These are phyloP conservation scores for Venustaconcha ellipsiformis DNA, from an alignment of 1,140 invertebrate genomes.

Conservation along the genomic window DNA sequence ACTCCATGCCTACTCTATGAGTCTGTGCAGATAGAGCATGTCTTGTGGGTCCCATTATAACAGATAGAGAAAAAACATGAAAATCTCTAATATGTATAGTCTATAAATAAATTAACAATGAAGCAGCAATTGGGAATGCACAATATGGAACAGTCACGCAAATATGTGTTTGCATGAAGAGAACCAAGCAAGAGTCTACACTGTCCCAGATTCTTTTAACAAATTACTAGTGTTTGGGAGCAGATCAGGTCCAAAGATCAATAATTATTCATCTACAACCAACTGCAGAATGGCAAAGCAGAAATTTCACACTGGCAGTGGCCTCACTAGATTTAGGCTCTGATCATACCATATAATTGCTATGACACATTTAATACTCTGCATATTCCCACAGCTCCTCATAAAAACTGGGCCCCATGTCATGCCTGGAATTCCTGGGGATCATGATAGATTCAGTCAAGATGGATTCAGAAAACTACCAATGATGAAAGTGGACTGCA, in stretches of 20 bases:
- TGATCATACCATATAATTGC: slow-evolving; percentile 2
- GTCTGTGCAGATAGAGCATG: too few species aligned
- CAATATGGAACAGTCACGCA: too few species aligned
- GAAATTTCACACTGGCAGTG: slow-evolving; percentile 10
- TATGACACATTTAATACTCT: slow-evolving; percentile 1
- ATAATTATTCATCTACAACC: slow-evolving; percentile 4
- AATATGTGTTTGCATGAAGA: too few species aligned
- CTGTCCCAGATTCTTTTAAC: slow-evolving; percentile 11
- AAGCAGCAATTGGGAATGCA: too few species aligned
- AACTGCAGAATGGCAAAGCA: not conserved
- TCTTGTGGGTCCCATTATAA: too few species aligned
- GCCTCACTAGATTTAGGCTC: not conserved
- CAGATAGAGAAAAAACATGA: too few species aligned
- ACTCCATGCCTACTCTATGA: too few species aligned
- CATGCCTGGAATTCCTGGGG: slow-evolving; percentile 22
- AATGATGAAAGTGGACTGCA: slow-evolving; percentile 9
- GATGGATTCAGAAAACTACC: slow-evolving; percentile 23
- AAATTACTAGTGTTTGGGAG: slow-evolving; percentile 18
- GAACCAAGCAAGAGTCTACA: too few species aligned
- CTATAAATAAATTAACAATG: too few species aligned
- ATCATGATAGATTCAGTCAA: slow-evolving; percentile 3
- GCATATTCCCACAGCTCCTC: slow-evolving; percentile 5
- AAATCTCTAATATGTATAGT: too few species aligned
- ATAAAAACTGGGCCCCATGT: slow-evolving; percentile 22
- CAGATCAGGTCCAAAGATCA: slow-evolving; percentile 26